Base-by-base conservation (phyloP, 2,113 vertebrate species). In the Panurus biarmicus region DNA sequence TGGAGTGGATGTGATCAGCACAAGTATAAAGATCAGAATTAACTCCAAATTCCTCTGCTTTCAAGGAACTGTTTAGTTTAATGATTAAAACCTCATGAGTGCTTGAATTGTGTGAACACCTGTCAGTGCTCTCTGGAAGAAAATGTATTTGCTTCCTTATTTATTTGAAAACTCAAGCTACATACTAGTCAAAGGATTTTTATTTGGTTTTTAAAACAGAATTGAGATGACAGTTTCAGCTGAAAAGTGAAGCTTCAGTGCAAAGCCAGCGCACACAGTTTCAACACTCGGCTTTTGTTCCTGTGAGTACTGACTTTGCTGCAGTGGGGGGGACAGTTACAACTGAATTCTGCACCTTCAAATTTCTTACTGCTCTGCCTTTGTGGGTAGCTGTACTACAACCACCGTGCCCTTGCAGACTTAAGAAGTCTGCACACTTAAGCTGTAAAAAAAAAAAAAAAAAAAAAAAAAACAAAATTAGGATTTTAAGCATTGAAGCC, bases 11-110 rank as follows among this genome's bases (percentile, higher is more conserved):
- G 44, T 23, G 71, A 80, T 60, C 56, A 38, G 67, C 18, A 50
- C 31, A 51, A 64, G 33, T 9, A 50, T 25, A 69, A 69, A 77
- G 51, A 93, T 73, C 81, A 93, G 47, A 84, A 91, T 61, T 90
- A 67, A 80, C 36, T 80, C 56, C 64, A 91, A 95, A 95, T 91
- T 93, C 82, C 82, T 91, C 72, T 56, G 75, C 89, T 95, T 95
- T 94, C 78, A 95, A 94, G 85, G 78, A 96, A 91, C 79, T 85
- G 40, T 73, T 95, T 81, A 81, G 90, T 80, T 96, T 95, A 93
- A 95, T 94, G 67, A 95, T 94, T 96, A 95, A 94, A 96, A 87
- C 73, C 51, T 73, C 78, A 28, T 22, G 45, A 95, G 85, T 33
- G 85, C 64, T 73, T 64, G 51, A 86, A 53, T 51, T 90, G 87